A percentile compares a stretch with the other conserved stretches of the same genome.
Conservation (phyloP, 2,797 vertebrate genomes). For the Centroberyx gerrardi region DNA sequence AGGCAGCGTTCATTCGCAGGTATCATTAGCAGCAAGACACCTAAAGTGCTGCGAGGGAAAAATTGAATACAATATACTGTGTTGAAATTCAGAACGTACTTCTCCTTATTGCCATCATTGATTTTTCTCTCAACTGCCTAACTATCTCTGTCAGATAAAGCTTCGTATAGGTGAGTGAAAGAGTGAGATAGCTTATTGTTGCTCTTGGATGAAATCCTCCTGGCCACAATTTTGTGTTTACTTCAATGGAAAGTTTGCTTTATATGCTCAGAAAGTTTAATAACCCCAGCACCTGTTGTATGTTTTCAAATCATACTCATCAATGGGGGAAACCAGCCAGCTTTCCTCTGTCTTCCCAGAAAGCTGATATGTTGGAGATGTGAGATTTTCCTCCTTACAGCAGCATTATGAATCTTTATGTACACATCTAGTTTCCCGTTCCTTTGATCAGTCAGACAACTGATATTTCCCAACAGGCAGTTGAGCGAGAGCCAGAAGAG, state of each 20-base stretch:
- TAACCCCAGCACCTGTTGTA: no score
- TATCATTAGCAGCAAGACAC: conserved; percentile 53
- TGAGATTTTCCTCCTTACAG: background rate
- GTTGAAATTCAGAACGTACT: background rate
- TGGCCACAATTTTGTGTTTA: no score
- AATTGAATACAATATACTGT: conserved; percentile 9
- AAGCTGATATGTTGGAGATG: conserved; percentile 14
- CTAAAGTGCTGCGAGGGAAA: conserved; percentile 12
- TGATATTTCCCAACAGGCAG: conserved; percentile 55
- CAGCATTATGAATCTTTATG: background rate
- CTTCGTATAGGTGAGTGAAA: background rate
- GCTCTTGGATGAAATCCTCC: background rate
- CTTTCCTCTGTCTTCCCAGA: conserved; percentile 2
- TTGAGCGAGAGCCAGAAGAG: conserved; percentile 36
- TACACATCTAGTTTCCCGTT: background rate
- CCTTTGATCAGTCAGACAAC: conserved; percentile 19
- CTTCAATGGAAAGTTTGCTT: no score
- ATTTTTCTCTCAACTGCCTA: background rate
- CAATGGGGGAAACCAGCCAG: background rate
- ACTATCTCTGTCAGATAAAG: background rate
- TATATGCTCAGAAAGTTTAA: no score
- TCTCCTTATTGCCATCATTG: background rate
- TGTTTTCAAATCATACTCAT: background rate
- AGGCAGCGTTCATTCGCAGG: conserved; percentile 68
- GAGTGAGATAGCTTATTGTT: conserved; percentile 8